phyloP scores from a whole-genome alignment of 2,888 invertebrate species.

The Tenodera sinensis region DNA sequence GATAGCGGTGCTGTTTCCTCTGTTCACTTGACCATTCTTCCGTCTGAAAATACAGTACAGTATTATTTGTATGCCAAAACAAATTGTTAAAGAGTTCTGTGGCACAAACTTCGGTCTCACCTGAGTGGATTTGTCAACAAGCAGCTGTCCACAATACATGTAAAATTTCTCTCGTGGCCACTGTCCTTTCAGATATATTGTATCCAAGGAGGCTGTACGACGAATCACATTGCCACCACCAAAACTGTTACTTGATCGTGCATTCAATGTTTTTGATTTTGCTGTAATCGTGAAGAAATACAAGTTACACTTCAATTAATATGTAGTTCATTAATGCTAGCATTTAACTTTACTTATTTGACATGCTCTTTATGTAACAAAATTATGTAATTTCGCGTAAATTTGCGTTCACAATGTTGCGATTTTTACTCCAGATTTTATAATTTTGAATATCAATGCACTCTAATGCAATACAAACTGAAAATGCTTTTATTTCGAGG shows the following conservation, averaged over 20 bases:
- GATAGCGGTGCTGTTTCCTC: conserved; percentile 51
- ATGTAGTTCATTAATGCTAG: background rate
- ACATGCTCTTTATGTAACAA: background rate
- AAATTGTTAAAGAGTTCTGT: conserved; percentile 20
- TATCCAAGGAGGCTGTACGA: conserved; percentile 74
- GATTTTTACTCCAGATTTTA: background rate
- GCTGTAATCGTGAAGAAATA: conserved; percentile 40
- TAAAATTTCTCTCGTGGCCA: conserved; percentile 70
- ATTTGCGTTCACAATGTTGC: background rate
- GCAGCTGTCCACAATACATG: conserved; percentile 62
- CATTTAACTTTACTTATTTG: background rate
- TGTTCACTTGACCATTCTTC: conserved; percentile 58
- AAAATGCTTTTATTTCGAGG: background rate
- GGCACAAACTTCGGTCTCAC: conserved; percentile 45
- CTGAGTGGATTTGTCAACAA: conserved; percentile 77
- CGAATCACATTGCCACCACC: conserved; percentile 49
- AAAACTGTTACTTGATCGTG: conserved; percentile 50
- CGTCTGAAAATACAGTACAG: conserved; percentile 51
- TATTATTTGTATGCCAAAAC: background rate
- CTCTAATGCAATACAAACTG: background rate
- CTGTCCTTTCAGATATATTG: conserved; percentile 73
- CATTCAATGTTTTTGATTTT: conserved; percentile 52
- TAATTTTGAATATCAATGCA: background rate
- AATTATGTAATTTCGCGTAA: background rate
- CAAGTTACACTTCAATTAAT: background rate